Conservation (phyloP, 2,888 invertebrate genomes). For the Gibbula magus region DNA sequence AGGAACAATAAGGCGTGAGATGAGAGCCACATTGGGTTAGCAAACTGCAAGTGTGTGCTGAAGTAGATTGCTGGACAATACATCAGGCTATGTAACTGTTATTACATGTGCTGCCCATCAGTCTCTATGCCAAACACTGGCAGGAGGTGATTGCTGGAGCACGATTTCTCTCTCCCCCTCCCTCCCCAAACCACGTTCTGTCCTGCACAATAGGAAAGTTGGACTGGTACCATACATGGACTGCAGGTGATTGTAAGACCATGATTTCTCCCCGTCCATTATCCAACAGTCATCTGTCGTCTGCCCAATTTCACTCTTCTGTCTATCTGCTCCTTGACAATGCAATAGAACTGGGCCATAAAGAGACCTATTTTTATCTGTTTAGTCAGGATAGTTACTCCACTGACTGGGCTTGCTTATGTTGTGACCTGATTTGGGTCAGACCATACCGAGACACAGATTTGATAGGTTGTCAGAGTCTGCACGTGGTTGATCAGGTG, state of each 20-base stretch:
- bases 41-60: neutral
- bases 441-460: neutral
- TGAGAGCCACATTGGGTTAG: neutral
- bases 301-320: too few species aligned
- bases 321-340: neutral
- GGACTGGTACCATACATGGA: too few species aligned
- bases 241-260: too few species aligned
- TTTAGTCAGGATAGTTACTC: neutral
- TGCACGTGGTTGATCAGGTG: conserved; percentile 5
- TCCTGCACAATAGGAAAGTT: too few species aligned
- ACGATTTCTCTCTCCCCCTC: neutral
- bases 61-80: neutral
- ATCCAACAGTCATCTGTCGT: too few species aligned
- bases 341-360: neutral
- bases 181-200: neutral
- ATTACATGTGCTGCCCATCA: conserved; percentile 1
- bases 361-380: neutral
- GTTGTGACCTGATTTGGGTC: neutral
- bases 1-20: neutral
- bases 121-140: neutral
- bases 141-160: neutral
- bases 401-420: neutral
- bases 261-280: too few species aligned
- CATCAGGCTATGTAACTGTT: neutral
- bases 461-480: neutral